Conservation (phyloP, 2,113 vertebrate genomes). For the Dicaeum eximium region DNA sequence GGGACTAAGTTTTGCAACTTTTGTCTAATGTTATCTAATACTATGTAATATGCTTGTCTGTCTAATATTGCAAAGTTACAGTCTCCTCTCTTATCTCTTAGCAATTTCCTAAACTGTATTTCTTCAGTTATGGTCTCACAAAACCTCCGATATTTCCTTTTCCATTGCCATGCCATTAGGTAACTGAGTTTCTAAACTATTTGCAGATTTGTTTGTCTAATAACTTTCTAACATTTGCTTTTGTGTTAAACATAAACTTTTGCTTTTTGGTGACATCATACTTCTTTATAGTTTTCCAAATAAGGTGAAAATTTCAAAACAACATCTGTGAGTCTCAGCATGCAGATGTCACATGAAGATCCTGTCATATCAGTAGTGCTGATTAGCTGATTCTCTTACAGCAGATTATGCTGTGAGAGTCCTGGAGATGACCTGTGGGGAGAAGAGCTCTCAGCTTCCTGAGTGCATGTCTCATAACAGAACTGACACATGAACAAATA, state of each 20-base stretch:
- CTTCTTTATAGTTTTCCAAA: neutral
- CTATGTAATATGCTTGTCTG: neutral
- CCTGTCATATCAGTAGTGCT: neutral
- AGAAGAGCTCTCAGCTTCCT: neutral
- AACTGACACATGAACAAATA: neutral
- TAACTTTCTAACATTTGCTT: neutral
- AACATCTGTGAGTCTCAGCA: neutral
- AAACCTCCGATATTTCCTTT: neutral
- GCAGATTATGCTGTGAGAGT: neutral
- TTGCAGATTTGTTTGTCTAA: neutral
- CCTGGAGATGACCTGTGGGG: neutral
- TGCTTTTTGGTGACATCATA: neutral
- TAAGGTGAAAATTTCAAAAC: neutral
- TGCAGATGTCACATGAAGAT: neutral
- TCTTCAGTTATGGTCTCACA: neutral
- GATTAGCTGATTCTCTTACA: neutral
- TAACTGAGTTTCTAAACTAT: neutral
- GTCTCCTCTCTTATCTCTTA: neutral
- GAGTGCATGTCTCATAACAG: neutral
- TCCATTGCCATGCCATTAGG: neutral
- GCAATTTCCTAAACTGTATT: neutral
- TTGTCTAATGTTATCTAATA: neutral
- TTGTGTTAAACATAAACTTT: neutral
- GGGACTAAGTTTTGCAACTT: neutral
- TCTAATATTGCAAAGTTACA: neutral